phyloP scores from a whole-genome alignment of 2,113 vertebrate species.

The Heptranchias perlo region DNA sequence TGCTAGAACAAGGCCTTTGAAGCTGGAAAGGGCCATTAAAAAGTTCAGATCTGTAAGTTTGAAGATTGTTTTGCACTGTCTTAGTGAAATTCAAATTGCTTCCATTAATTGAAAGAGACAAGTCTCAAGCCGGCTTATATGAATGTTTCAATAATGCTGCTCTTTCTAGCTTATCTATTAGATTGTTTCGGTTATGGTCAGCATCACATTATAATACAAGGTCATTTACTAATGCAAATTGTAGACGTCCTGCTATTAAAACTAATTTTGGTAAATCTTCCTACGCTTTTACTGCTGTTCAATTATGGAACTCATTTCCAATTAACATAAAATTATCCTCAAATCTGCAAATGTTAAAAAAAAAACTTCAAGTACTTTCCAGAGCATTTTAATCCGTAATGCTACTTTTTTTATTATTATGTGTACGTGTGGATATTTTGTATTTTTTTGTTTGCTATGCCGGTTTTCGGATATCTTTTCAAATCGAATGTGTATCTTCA shows the following conservation, averaged over 20 bases:
- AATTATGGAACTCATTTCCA: constrained; percentile 36
- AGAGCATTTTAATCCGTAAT: not conserved
- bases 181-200: constrained; percentile 31
- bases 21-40: not conserved
- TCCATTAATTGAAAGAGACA: not conserved
- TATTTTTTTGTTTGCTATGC: not conserved
- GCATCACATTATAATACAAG: constrained; percentile 13
- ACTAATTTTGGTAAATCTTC: constrained; percentile 33
- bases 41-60: not conserved
- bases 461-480: not conserved
- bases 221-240: constrained; percentile 33
- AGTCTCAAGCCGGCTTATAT: not conserved
- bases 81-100: too few species aligned
- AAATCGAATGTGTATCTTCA: not conserved
- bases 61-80: not conserved
- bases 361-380: not conserved
- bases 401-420: not conserved
- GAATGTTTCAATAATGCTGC: not conserved
- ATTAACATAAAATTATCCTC: constrained; percentile 37
- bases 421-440: not conserved
- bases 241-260: constrained; percentile 33
- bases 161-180: constrained; percentile 19
- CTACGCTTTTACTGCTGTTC: not conserved
- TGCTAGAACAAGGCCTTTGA: not conserved
- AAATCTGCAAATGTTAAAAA: constrained; percentile 30